A percentile compares a stretch with the other conserved stretches of the same genome.
These are phyloP conservation scores for Ctenopoma multispine DNA, from an alignment of 2,797 vertebrate genomes.

Conservation along the genomic window DNA sequence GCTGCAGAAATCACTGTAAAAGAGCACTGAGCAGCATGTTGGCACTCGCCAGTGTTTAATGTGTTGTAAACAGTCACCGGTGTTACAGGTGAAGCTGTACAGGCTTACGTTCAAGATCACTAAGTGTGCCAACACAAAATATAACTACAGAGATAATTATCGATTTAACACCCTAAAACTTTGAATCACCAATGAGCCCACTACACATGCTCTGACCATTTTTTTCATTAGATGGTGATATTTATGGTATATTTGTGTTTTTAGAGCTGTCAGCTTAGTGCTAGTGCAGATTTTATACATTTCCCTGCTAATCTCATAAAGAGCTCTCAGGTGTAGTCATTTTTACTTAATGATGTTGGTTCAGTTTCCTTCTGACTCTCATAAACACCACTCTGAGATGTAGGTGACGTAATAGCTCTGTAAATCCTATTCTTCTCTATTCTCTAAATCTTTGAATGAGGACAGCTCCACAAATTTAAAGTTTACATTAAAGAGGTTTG, in stretches of 20 bases:
- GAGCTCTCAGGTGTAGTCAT: constrained; percentile 25
- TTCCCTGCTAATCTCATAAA: constrained; percentile 5
- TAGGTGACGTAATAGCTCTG: neutral
- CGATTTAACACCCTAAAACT: neutral
- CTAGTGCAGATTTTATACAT: constrained; percentile 20
- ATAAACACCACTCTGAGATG: neutral
- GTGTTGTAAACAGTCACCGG: neutral
- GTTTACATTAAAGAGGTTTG: constrained; percentile 25
- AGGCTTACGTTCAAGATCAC: constrained; percentile 25
- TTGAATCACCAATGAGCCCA: neutral
- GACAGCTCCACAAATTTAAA: constrained; percentile 14
- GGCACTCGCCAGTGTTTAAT: constrained; percentile 10
- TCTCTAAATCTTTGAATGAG: neutral
- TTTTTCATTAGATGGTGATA: constrained; percentile 19
- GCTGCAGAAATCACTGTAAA: neutral
- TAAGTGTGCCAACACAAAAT: constrained; percentile 36
- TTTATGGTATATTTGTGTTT: constrained; percentile 39
- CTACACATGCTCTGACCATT: neutral
- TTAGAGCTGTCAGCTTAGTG: constrained; percentile 20
- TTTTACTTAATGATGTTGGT: neutral
- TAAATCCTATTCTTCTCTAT: neutral
- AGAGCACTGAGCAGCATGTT: constrained; percentile 6
- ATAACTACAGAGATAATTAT: neutral
- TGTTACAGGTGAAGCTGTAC: constrained; percentile 10
- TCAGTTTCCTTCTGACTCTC: constrained; percentile 7